These are phyloP conservation scores for Pseudomyrmex sp. DNA, from an alignment of 1,140 invertebrate species.

Conservation along the genomic window DNA sequence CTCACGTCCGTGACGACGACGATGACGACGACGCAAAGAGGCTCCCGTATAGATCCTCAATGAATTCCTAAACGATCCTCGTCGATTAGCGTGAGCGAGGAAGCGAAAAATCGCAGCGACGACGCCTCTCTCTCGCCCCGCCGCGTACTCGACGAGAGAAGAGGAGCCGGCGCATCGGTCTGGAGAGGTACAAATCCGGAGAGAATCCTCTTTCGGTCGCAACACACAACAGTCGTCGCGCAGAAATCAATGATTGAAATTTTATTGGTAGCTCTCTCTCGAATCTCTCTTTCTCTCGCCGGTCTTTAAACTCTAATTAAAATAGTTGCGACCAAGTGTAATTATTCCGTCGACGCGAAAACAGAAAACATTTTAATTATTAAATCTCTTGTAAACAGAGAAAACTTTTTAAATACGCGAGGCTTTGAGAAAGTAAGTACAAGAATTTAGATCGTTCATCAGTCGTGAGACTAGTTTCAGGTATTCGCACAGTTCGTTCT, in stretches of 20 bases:
- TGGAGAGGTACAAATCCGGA: not conserved
- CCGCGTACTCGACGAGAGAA: not conserved
- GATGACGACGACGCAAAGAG: not conserved
- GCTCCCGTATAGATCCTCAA: constrained; percentile 36
- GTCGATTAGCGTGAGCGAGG: constrained; percentile 32
- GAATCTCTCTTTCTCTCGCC: too few species aligned
- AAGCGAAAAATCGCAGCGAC: constrained; percentile 27
- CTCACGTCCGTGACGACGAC: constrained; percentile 7
- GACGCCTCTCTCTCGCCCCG: not conserved
- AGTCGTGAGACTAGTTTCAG: too few species aligned
- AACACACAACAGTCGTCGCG: not conserved
- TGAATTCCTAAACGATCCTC: constrained; percentile 51
- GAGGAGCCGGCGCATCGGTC: not conserved
- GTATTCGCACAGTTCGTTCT: too few species aligned
- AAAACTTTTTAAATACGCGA: too few species aligned
- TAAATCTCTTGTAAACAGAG: too few species aligned
- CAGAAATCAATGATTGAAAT: not conserved
- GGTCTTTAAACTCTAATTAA: too few species aligned
- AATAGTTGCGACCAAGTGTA: too few species aligned
- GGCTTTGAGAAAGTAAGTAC: too few species aligned
- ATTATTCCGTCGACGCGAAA: too few species aligned
- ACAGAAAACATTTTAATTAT: too few species aligned
- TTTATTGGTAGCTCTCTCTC: too few species aligned
- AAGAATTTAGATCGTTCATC: too few species aligned
- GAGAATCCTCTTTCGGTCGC: not conserved